Evolutionary conservation across 2,113 vertebrate genomes (phyloP), one percentile per base, ranked within the genome.

Genomic region (Heterotilapia buettikoferi): DNA sequence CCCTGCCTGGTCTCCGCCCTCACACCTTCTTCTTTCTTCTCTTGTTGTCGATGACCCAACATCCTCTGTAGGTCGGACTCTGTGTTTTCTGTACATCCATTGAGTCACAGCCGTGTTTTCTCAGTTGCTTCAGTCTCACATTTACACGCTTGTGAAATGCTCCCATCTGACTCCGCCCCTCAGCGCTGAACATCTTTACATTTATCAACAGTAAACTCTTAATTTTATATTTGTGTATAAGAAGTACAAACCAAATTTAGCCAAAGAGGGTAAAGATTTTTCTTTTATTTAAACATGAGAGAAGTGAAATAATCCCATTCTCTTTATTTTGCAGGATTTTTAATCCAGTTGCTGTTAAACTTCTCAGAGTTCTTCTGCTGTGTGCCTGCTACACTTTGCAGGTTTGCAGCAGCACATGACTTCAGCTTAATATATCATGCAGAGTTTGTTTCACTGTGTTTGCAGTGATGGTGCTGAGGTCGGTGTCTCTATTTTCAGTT

Each of bases 111-210:
- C 3, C 3, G 4, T 21, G 16, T 63, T 24, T 68, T 36, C 9
- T 50, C 71, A 19, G 18, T 80, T 83, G 16, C 87, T 79, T 84
- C 87, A 87, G 3, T 5, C 24, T 33, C 57, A 54, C 33, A 38
- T 86, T 84, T 57, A 52, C 88, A 66, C 14, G n/a, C 47, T 54
- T 54, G 36, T 68, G 82, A 81, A 86, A 90, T 24, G 24, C 45
- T 50, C 26, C 43, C 45, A 7, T 31, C 47, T 45, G 43, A 33
- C 16, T 63, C 80, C 21, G 9, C 82, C 61, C 14, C 24, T 31
- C 6, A 5, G 14, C 10, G 3, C 24, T 31, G 71, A 78, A 31
- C 45, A n/a, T 13, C 71, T 50, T 78, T 50, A 29, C 43, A 50
- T 78, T 31, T 0, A 50, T 78, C 71, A 31, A n/a, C 71, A 78